Evolutionary conservation across 2,113 vertebrate species (phyloP).

Genomic region (Caretta caretta): DNA sequence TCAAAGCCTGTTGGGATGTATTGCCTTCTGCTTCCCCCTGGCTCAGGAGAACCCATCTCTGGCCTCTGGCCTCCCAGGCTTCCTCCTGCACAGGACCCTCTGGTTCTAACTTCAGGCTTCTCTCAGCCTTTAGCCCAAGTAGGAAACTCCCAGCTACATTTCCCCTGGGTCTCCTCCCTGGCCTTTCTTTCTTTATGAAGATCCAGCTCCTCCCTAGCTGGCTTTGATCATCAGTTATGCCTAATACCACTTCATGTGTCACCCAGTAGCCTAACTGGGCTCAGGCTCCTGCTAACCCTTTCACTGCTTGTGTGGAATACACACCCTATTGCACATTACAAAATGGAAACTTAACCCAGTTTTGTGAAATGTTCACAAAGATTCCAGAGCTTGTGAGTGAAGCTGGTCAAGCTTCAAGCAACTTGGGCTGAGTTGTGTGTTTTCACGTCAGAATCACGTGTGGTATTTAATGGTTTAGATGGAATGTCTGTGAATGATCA

Average conservation of each 20-base stretch:
- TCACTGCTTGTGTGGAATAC: neutral
- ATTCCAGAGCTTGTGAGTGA: neutral
- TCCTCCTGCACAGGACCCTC: neutral
- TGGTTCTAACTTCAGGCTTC: neutral
- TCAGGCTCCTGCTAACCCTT: neutral
- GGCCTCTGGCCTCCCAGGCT: neutral
- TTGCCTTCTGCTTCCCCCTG: neutral
- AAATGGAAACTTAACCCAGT: neutral
- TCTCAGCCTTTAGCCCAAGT: neutral
- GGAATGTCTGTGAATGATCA: neutral
- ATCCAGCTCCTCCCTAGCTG: neutral
- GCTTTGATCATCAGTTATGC: neutral
- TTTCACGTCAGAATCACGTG: neutral
- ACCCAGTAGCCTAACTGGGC: neutral
- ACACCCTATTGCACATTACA: neutral
- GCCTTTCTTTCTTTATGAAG: neutral
- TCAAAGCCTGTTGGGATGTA: neutral
- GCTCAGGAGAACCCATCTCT: neutral
- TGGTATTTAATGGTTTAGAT: neutral
- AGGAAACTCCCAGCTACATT: neutral
- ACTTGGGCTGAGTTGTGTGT: neutral
- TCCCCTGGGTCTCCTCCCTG: neutral
- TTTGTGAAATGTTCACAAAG: constrained; percentile 17
- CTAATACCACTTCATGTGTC: neutral
- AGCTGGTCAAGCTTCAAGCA: neutral